phyloP scores from a whole-genome alignment of 1,140 invertebrate species.

The Procambarus virginalis region DNA sequence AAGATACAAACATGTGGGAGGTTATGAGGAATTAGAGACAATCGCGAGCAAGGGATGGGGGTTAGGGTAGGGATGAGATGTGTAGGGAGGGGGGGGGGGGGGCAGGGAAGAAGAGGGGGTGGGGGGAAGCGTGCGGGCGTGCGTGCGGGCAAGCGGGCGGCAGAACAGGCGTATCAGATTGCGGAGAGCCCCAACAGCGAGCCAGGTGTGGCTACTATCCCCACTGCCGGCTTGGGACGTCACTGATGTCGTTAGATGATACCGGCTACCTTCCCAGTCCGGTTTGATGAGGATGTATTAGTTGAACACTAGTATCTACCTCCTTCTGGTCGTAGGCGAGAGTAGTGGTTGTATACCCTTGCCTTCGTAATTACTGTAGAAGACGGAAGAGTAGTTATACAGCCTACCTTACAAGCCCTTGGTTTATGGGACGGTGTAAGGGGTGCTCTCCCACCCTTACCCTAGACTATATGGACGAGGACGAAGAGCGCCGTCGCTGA shows the following conservation, averaged over 20 bases:
- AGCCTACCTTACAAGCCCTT: too few relatives aligned
- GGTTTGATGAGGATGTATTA: slow-evolving; percentile 22
- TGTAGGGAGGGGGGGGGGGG: not conserved
- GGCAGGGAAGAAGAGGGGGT: not conserved
- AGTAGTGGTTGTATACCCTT: not conserved
- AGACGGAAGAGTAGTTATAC: not conserved
- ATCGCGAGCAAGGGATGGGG: not conserved
- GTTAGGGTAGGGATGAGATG: not conserved
- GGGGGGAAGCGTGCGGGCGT: not conserved
- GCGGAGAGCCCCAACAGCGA: slow-evolving; percentile 33
- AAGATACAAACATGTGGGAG: slow-evolving; percentile 18
- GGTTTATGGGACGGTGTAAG: too few relatives aligned
- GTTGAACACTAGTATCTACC: not conserved
- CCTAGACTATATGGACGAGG: not conserved
- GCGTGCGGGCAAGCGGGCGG: not conserved
- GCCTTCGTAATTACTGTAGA: too few relatives aligned
- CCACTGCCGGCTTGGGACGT: slow-evolving; percentile 26
- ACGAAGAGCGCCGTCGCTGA: not conserved
- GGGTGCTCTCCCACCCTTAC: too few relatives aligned
- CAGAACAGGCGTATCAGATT: slow-evolving; percentile 39
- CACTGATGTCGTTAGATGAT: slow-evolving; percentile 46
- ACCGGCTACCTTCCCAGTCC: slow-evolving; percentile 17
- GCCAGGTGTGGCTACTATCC: slow-evolving; percentile 33
- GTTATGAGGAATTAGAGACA: not conserved
- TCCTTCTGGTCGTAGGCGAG: not conserved